Conservation (phyloP, 2,888 invertebrate species). For the Melikaiella ostensackeni region DNA sequence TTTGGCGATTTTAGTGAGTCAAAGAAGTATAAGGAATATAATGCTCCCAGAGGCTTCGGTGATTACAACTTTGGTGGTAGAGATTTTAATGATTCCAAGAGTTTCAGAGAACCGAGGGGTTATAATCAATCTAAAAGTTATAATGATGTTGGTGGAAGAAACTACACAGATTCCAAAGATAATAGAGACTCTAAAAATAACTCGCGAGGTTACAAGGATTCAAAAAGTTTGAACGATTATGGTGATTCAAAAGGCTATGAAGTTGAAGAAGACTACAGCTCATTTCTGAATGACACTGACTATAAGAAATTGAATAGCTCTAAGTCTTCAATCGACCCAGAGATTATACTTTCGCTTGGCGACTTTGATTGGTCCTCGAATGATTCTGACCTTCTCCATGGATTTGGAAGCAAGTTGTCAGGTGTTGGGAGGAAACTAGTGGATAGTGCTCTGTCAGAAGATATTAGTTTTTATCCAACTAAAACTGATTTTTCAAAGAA, state of each 20-base stretch:
- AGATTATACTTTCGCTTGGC: background rate
- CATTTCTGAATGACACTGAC: background rate
- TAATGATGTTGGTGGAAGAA: background rate
- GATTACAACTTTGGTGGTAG: too few species aligned
- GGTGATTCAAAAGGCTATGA: background rate
- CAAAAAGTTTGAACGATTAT: background rate
- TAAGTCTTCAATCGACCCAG: background rate
- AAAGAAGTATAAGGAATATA: background rate
- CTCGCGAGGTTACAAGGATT: background rate
- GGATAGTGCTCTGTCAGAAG: background rate
- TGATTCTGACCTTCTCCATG: background rate
- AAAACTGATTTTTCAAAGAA: constrained; percentile 1
- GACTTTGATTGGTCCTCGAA: constrained; percentile 14
- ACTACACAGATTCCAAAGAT: background rate
- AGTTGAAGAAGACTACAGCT: background rate
- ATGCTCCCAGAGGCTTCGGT: background rate
- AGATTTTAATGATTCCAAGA: constrained; percentile 8
- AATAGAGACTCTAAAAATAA: background rate
- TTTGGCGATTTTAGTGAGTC: background rate
- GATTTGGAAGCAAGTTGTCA: background rate
- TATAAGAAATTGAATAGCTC: constrained; percentile 4
- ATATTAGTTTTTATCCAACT: background rate
- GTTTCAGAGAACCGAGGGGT: background rate
- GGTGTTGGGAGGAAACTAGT: background rate
- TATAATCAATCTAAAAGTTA: background rate